Evolutionary conservation across 2,888 invertebrate genomes (phyloP).

Genomic region (Beris chalybata): DNA sequence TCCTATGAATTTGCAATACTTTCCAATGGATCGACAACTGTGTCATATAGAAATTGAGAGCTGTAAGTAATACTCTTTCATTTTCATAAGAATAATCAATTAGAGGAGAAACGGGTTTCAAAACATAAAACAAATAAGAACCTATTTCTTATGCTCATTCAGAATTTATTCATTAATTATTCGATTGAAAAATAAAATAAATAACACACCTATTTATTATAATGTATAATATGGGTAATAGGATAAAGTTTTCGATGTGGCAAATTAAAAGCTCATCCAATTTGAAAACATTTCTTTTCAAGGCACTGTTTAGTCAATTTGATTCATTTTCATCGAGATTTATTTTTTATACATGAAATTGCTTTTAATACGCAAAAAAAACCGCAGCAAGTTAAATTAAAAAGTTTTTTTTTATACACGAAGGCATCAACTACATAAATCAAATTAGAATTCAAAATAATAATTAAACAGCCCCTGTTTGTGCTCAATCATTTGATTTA

Average conservation of each 20-base stretch:
- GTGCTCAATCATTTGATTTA: conserved; percentile 38
- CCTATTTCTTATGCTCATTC: conserved; percentile 36
- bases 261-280: too few species aligned
- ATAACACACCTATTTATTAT: too few species aligned
- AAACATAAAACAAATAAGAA: conserved; percentile 11
- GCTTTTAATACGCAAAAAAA: too few species aligned
- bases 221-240: too few species aligned
- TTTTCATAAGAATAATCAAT: not conserved
- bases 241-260: too few species aligned
- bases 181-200: too few species aligned
- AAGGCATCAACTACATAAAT: conserved; percentile 12
- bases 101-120: conserved; percentile 5
- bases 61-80: conserved; percentile 72
- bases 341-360: too few species aligned
- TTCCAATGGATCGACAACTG: conserved; percentile 93
- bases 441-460: conserved; percentile 34
- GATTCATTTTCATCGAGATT: too few species aligned
- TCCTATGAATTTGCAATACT: conserved; percentile 94
- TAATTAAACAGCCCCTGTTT: conserved; percentile 45
- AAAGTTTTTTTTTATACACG: too few species aligned
- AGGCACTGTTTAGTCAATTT: too few species aligned
- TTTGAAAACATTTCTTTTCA: too few species aligned
- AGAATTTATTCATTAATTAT: conserved; percentile 36
- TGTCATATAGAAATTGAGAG: conserved; percentile 96
- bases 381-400: too few species aligned